Evolutionary conservation across 2,888 invertebrate genomes (phyloP).

Genomic region (Acrobasis repandana): DNA sequence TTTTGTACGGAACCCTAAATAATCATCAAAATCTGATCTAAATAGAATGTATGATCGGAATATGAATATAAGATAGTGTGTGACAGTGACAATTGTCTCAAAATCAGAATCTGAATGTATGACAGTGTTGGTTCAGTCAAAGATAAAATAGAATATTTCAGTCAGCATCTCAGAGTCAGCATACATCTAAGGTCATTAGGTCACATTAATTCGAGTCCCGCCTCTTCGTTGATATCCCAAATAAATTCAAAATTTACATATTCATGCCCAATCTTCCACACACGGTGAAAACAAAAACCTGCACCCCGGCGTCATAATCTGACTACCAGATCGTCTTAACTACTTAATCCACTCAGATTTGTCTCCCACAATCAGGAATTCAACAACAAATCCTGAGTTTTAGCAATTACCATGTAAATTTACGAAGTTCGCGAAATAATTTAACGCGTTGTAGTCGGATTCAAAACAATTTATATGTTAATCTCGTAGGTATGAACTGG

Average conservation of each 20-base stretch:
- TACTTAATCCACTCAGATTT: slow-evolving; percentile 66
- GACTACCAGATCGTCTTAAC: slow-evolving; percentile 58
- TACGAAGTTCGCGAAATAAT: slow-evolving; percentile 81
- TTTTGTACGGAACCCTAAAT: too few relatives aligned
- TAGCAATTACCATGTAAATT: slow-evolving; percentile 82
- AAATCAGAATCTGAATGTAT: too few relatives aligned
- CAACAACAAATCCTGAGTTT: slow-evolving; percentile 81
- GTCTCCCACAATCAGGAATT: slow-evolving; percentile 75
- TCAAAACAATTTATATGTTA: slow-evolving; percentile 83
- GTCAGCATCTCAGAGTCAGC: too few relatives aligned
- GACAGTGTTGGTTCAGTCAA: too few relatives aligned
- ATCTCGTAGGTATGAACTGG: slow-evolving; percentile 73
- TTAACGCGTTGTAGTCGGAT: slow-evolving; percentile 78
- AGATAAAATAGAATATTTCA: too few relatives aligned
- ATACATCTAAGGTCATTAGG: too few relatives aligned
- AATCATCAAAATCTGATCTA: too few relatives aligned
- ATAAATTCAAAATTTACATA: neutral
- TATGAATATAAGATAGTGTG: too few relatives aligned
- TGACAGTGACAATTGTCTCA: too few relatives aligned
- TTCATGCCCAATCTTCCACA: neutral
- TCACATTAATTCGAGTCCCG: too few relatives aligned
- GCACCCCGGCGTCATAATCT: slow-evolving; percentile 49
- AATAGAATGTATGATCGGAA: too few relatives aligned
- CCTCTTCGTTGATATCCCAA: neutral
- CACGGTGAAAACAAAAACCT: slow-evolving; percentile 2